A percentile compares a stretch with the other conserved stretches of the same genome.
Evolutionary conservation across 2,888 invertebrate genomes (phyloP).

Genomic region (Lydus trimaculatus): DNA sequence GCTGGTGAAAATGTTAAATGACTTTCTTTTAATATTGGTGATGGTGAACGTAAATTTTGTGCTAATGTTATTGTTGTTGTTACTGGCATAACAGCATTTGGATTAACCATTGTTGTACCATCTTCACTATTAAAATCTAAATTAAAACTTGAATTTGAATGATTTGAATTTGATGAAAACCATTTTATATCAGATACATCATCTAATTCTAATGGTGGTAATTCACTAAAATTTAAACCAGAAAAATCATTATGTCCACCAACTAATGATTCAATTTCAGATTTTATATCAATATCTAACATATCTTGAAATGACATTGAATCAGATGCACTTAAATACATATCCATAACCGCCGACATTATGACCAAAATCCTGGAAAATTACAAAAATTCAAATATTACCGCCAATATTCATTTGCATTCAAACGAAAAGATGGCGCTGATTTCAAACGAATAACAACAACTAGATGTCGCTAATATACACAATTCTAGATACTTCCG

Average conservation of each 20-base stretch:
- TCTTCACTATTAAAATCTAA: constrained; percentile 75
- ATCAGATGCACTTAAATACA: constrained; percentile 63
- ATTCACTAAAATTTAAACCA: constrained; percentile 69
- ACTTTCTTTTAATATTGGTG: constrained; percentile 73
- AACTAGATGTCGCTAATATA: background rate
- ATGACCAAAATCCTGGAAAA: constrained; percentile 18
- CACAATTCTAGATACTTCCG: background rate
- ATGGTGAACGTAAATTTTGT: constrained; percentile 62
- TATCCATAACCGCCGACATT: constrained; percentile 63
- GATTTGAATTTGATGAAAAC: constrained; percentile 63
- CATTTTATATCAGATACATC: constrained; percentile 69
- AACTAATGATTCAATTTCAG: constrained; percentile 82
- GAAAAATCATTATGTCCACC: constrained; percentile 73
- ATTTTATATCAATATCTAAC: constrained; percentile 88
- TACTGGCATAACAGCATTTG: constrained; percentile 86
- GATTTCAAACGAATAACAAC: background rate
- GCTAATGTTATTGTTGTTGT: constrained; percentile 66
- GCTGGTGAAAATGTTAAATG: constrained; percentile 77
- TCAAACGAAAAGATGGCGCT: background rate
- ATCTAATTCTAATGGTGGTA: constrained; percentile 73
- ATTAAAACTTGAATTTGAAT: constrained; percentile 71
- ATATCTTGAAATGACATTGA: constrained; percentile 83
- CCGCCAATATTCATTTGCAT: background rate
- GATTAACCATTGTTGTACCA: constrained; percentile 83
- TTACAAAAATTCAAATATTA: background rate